Conservation (phyloP, 2,888 invertebrate species). For the Drosophila mimica region DNA sequence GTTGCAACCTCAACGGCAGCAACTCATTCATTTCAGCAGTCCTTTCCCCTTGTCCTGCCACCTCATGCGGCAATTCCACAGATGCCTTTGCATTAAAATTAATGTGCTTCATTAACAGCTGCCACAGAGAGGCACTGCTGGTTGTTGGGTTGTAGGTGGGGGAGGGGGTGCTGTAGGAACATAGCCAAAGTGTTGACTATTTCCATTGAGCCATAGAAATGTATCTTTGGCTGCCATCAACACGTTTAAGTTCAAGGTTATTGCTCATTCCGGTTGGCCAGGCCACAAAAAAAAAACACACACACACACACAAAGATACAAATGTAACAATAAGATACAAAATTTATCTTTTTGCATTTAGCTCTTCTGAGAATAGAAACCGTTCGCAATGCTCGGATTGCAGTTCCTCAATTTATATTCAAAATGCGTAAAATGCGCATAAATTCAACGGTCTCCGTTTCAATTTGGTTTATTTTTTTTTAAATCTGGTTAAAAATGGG, state of each 20-base stretch:
- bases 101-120: conserved; percentile 68
- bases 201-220: conserved; percentile 4
- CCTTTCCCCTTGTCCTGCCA: conserved; percentile 1
- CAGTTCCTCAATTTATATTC: conserved; percentile 50
- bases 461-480: conserved; percentile 15
- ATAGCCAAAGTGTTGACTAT: neutral
- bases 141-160: too few relatives aligned
- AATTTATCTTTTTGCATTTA: conserved; percentile 17
- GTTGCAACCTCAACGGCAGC: conserved; percentile 43
- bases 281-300: neutral
- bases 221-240: conserved; percentile 1
- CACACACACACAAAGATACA: neutral
- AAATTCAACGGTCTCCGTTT: conserved; percentile 38
- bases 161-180: neutral
- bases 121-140: neutral
- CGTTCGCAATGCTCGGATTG: conserved; percentile 13
- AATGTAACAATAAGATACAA: conserved; percentile 15
- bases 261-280: conserved; percentile 1
- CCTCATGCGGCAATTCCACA: conserved; percentile 17
- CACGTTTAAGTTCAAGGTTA: conserved; percentile 58
- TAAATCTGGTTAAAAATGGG: neutral
- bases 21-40: conserved; percentile 61
- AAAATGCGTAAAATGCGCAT: conserved; percentile 54
- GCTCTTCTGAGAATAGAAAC: neutral
- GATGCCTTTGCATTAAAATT: conserved; percentile 65